These are phyloP conservation scores for Dicyrtomina minuta DNA, from an alignment of 2,888 invertebrate genomes.

Conservation along the genomic window DNA sequence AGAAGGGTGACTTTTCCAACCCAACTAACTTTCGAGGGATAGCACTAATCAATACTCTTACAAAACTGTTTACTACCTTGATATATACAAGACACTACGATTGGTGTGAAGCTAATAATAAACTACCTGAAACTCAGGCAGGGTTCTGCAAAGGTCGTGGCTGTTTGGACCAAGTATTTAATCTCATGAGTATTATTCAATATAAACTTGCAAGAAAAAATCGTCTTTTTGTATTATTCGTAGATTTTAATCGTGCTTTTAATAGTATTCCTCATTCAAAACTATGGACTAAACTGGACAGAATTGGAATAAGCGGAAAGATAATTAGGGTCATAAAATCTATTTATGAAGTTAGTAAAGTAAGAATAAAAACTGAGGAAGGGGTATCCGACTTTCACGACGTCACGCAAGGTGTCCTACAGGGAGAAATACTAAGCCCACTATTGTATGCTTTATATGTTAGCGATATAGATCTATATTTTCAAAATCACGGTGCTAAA, in stretches of 20 bases:
- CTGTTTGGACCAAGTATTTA: too few relatives aligned
- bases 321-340: not conserved
- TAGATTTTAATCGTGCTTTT: constrained; percentile 7
- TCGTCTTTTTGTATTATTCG: constrained; percentile 1
- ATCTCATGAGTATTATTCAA: too few relatives aligned
- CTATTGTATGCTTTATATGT: too few relatives aligned
- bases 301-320: not conserved
- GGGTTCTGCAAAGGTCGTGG: constrained; percentile 11
- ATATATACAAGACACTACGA: not conserved
- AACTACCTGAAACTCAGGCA: constrained; percentile 15
- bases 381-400: too few relatives aligned
- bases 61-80: not conserved
- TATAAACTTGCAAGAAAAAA: not conserved
- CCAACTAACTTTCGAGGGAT: not conserved
- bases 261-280: not conserved
- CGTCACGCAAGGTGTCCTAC: too few relatives aligned
- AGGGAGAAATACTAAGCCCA: too few relatives aligned
- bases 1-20: not conserved
- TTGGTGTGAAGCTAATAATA: too few relatives aligned
- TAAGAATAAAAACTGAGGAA: too few relatives aligned
- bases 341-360: too few relatives aligned
- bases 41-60: not conserved
- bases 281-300: not conserved
- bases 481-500: too few relatives aligned
- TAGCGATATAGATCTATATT: too few relatives aligned